These are phyloP conservation scores for Nysson spinosus DNA, from an alignment of 2,888 invertebrate species.

Conservation along the genomic window DNA sequence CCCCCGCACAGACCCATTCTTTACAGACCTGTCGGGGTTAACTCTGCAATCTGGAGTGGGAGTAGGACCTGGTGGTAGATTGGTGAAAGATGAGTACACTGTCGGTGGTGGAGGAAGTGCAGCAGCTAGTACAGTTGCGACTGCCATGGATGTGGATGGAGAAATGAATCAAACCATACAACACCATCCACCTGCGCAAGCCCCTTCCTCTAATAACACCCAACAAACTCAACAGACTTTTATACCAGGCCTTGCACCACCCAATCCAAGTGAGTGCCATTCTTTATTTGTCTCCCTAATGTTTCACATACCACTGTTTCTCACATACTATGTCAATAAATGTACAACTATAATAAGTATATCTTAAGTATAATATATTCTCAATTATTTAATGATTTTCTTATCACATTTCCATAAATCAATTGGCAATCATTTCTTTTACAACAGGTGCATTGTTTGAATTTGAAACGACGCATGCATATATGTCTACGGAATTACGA, in stretches of 20 bases:
- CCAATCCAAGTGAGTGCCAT: slow-evolving; percentile 68
- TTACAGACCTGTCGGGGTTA: slow-evolving; percentile 92
- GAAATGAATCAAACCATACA: slow-evolving; percentile 85
- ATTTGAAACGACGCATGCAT: slow-evolving; percentile 28
- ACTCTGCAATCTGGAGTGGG: slow-evolving; percentile 88
- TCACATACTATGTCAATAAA: too few species aligned
- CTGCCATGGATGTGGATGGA: slow-evolving; percentile 81
- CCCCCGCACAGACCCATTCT: slow-evolving; percentile 77
- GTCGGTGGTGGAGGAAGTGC: slow-evolving; percentile 82
- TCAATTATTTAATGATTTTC: not conserved
- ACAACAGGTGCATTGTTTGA: slow-evolving; percentile 4
- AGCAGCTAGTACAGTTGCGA: slow-evolving; percentile 75
- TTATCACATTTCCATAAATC: slow-evolving; percentile 7
- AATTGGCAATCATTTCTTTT: slow-evolving; percentile 9
- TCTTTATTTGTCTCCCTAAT: not conserved
- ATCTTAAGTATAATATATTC: not conserved
- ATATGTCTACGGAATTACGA: not conserved
- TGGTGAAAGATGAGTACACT: slow-evolving; percentile 95
- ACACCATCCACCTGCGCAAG: slow-evolving; percentile 83
- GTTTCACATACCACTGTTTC: too few species aligned
- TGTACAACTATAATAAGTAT: too few species aligned
- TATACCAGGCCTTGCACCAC: slow-evolving; percentile 68
- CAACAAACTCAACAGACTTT: slow-evolving; percentile 78
- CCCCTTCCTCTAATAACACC: slow-evolving; percentile 63
- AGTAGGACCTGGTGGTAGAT: slow-evolving; percentile 82